These are phyloP conservation scores for Orestias chungarensis DNA, from an alignment of 2,797 vertebrate species.

Conservation along the genomic window DNA sequence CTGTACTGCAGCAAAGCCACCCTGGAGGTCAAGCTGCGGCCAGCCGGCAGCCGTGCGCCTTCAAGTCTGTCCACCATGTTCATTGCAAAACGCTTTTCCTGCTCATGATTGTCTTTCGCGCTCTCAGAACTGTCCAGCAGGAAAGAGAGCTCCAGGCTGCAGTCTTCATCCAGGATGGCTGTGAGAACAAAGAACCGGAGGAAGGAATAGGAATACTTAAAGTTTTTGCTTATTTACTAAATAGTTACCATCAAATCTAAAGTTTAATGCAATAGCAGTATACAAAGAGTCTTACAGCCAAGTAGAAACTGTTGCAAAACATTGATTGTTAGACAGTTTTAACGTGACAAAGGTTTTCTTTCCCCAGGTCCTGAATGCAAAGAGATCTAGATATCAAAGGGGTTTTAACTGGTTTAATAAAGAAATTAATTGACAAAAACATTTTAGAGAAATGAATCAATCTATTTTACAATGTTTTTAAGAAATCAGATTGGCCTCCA, in stretches of 20 bases:
- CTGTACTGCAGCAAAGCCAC: conserved; percentile 92
- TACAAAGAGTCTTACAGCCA: not conserved
- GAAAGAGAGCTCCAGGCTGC: conserved; percentile 88
- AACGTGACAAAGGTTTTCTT: not conserved
- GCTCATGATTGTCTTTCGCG: conserved; percentile 88
- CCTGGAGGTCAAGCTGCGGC: conserved; percentile 81
- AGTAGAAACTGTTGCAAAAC: not conserved
- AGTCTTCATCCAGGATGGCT: conserved; percentile 86
- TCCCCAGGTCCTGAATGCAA: no score
- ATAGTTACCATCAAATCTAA: not conserved
- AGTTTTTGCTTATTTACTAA: not conserved
- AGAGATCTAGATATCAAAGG: no score
- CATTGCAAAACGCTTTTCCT: conserved; percentile 87
- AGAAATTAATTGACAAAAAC: no score
- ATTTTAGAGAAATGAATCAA: not conserved
- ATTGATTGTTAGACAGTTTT: not conserved
- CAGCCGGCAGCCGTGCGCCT: conserved; percentile 78
- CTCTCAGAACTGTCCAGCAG: conserved; percentile 93
- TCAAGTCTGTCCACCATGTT: conserved; percentile 85
- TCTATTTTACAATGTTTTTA: not conserved
- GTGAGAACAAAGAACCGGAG: conserved; percentile 29
- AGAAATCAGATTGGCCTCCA: not conserved
- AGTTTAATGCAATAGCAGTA: not conserved
- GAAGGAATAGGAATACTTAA: not conserved
- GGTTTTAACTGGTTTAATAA: no score